Evolutionary conservation across 2,888 invertebrate species (phyloP).

Genomic region (Sabellastarte sp.): DNA sequence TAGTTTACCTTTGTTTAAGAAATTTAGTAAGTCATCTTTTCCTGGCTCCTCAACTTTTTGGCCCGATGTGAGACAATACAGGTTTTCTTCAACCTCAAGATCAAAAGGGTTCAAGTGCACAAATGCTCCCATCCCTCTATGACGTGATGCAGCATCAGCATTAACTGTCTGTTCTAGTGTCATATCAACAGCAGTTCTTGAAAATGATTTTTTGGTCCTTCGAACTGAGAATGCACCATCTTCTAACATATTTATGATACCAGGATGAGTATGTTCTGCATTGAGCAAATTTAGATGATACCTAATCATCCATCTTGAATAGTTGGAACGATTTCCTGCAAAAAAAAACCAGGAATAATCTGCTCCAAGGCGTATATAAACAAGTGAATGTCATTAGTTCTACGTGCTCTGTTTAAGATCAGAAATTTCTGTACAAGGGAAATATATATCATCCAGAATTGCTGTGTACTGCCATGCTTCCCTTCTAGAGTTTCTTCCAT

Average conservation of each 20-base stretch:
- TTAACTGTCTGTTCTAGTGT: slow-evolving; percentile 21
- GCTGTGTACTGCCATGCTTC: slow-evolving; percentile 21
- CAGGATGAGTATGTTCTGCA: slow-evolving; percentile 19
- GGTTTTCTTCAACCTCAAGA: neutral
- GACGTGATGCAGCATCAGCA: too few relatives aligned
- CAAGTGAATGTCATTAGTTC: slow-evolving; percentile 25
- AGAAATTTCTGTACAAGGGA: slow-evolving; percentile 16
- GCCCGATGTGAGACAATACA: slow-evolving; percentile 12
- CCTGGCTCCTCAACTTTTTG: slow-evolving; percentile 3
- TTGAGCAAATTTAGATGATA: slow-evolving; percentile 27
- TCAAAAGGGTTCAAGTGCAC: slow-evolving; percentile 19
- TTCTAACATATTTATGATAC: slow-evolving; percentile 12
- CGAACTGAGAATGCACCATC: slow-evolving; percentile 18
- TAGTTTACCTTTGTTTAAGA: slow-evolving; percentile 9
- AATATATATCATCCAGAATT: slow-evolving; percentile 27
- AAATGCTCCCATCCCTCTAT: slow-evolving; percentile 9
- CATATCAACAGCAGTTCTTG: slow-evolving; percentile 20
- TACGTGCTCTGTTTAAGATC: slow-evolving; percentile 8
- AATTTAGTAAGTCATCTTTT: slow-evolving; percentile 10
- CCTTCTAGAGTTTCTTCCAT: slow-evolving; percentile 16
- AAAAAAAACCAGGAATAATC: slow-evolving; percentile 21
- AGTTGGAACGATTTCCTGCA: slow-evolving; percentile 23
- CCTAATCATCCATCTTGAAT: slow-evolving; percentile 29
- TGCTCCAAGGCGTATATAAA: slow-evolving; percentile 17
- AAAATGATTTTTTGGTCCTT: slow-evolving; percentile 14